Conservation (phyloP, 2,113 vertebrate species). For the Jacana jacana region DNA sequence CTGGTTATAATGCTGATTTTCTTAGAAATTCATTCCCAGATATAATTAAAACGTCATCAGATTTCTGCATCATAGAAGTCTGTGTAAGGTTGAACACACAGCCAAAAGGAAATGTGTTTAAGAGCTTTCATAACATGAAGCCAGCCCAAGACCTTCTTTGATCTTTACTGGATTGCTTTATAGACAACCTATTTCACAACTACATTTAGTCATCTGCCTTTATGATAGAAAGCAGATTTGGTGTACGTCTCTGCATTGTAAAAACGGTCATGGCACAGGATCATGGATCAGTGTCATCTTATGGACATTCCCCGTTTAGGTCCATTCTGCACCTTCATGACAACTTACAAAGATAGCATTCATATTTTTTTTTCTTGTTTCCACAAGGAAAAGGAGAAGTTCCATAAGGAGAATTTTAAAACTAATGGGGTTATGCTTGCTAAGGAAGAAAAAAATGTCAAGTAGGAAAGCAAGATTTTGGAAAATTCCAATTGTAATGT, state of each 20-base stretch:
- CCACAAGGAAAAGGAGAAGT: background rate
- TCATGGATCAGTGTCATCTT: background rate
- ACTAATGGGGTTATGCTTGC: background rate
- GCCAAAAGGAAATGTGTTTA: slow-evolving; percentile 56
- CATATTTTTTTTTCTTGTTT: background rate
- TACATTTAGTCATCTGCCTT: slow-evolving; percentile 39
- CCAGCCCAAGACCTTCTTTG: background rate
- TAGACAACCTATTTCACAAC: slow-evolving; percentile 35
- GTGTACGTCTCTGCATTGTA: background rate
- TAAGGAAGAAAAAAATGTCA: background rate
- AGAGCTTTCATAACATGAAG: slow-evolving; percentile 28
- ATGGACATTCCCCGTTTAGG: background rate
- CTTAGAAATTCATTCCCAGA: slow-evolving; percentile 32
- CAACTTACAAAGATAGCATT: background rate
- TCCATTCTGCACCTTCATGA: background rate
- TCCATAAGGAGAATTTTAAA: background rate
- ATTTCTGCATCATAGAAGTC: slow-evolving; percentile 27
- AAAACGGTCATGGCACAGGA: background rate
- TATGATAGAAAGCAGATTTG: slow-evolving; percentile 42
- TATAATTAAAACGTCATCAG: slow-evolving; percentile 30
- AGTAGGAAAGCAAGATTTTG: background rate
- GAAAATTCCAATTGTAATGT: background rate
- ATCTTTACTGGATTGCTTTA: slow-evolving; percentile 18
- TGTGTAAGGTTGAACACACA: background rate
- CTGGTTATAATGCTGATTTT: slow-evolving; percentile 20